Base-by-base conservation (phyloP, 2,888 invertebrate species). In the Lasioglossum leucozonium region DNA sequence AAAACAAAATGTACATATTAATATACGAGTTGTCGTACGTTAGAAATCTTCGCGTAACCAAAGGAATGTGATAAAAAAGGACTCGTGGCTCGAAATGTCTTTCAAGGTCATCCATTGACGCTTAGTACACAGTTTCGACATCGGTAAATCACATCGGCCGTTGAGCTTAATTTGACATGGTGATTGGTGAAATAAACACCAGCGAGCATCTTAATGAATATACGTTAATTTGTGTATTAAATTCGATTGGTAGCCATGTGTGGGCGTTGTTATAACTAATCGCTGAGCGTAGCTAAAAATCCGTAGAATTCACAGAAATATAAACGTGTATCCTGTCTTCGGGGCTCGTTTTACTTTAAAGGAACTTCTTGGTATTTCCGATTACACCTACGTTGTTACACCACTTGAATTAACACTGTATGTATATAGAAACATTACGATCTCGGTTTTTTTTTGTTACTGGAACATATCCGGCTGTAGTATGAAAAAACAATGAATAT, bases 91-190 rank as follows among this genome's bases (percentile, higher is more conserved):
- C 40, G 73, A 77, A 80, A 79, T 77, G 51, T 77, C 42, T 83
- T 85, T 81, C 87, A 81, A 90, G 87, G 89, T 84, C 79, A 62
- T 78, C 79, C 82, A 74, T 88, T 84, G 67, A 84, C 47, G 37
- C 65, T 65, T 81, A 72, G 71, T 75, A 65, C 30, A 65, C 5
- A 40, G 67, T 77, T 62, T 78, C 55, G 71, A 71, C 62, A n/a
- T n/a, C 55, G 71, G 77, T 76, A 79, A 88, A 83, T 79, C 55
- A 65, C 47, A 40, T 71, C 44, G 62, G 30, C 73, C 26, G 62
- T 72, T 51, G 40, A 77, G 13, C n/a, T 69, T 77, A 69, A 77
- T 62, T 72, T 73, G 30, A 42, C 55, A 76, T 30, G 73, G 65
- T 51, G 10, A 58, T 67, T 34, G 55, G 18, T 69, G 37, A 73